Base-by-base conservation (phyloP, 2,113 vertebrate genomes). In the Sclerurus mexicanus region DNA sequence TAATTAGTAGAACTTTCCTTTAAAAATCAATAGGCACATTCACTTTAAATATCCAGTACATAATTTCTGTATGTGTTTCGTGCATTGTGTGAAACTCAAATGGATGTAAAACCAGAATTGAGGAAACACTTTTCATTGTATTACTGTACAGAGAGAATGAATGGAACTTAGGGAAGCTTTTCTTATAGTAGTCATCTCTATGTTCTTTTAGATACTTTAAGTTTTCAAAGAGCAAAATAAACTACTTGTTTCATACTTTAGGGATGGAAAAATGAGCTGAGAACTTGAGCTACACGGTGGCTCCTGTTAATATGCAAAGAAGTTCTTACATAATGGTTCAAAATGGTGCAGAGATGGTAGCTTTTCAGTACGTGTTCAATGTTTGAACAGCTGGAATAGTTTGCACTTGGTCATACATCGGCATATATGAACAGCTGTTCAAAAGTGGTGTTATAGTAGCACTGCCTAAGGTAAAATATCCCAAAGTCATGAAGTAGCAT, bases 21-120 rank as follows among this genome's bases (percentile, higher is more conserved):
- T 80, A 60, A 81, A 88, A 84, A 67, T 76, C 44, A 35, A 18
- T 81, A 35, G 46, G 12, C 3, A 0, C 2, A 6, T 66, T 76
- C 11, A 40, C 22, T 71, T 89, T 33, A 71, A 86, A 67, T 68
- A 68, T 13, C 17, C 37, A 62, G 19, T 81, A 22, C 7, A 69
- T 83, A 24, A 88, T 40, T 46, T 78, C 24, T 44, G 1, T 42
- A 7, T 73, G 44, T 1, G 0, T 40, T 81, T 27, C 4, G 0
- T 81, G 20, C 66, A 37, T 67, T 91, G 11, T 33, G 23, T 74
- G 68, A 92, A 49, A 59, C 55, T 91, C 46, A 89, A 84, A 58
- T 42, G 10, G 46, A 12, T 83, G 27, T 79, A 25, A 68, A 84
- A 85, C 60, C 6, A 8, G 52, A 50, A 78, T 11, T 12, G n/a